Percentiles rank a stretch among this genome's conserved stretches.
These are phyloP conservation scores for Artemisiospiza belli DNA, from an alignment of 2,113 vertebrate genomes.

Conservation along the genomic window DNA sequence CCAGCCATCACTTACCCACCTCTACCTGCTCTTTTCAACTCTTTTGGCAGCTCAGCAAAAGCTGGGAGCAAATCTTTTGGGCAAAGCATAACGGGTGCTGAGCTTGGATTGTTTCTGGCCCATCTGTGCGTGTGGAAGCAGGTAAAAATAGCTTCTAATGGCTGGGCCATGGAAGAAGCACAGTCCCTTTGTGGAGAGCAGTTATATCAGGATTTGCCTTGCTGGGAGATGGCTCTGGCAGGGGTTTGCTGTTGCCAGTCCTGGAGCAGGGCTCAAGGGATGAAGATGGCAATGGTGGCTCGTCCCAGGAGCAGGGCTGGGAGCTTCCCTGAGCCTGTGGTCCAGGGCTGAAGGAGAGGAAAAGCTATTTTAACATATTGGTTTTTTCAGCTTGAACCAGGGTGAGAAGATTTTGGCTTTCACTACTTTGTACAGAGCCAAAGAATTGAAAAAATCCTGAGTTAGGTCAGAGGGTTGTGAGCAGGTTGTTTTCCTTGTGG, in stretches of 20 bases:
- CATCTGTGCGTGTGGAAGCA: constrained; percentile 11
- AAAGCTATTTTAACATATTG: background rate
- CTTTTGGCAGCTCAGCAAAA: constrained; percentile 59
- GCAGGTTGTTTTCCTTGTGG: background rate
- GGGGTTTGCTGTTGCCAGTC: background rate
- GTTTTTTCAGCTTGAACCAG: background rate
- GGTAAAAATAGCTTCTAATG: constrained; percentile 42
- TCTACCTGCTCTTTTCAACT: constrained; percentile 11
- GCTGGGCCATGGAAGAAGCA: background rate
- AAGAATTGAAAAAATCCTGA: background rate
- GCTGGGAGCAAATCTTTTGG: constrained; percentile 45
- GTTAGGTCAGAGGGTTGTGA: background rate
- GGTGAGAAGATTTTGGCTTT: background rate
- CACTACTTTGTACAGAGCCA: background rate
- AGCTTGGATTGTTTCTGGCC: constrained; percentile 42
- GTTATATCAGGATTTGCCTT: background rate
- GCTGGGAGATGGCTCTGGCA: background rate
- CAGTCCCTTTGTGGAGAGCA: background rate
- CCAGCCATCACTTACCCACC: background rate
- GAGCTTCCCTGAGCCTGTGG: accelerated
- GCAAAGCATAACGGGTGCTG: constrained; percentile 24
- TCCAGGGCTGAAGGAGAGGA: background rate
- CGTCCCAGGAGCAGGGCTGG: background rate
- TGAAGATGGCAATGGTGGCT: background rate
- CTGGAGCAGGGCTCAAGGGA: background rate